Percentiles rank a stretch among this genome's conserved stretches.
phyloP scores from a whole-genome alignment of 2,113 vertebrate species.

The Dipodomys merriami region DNA sequence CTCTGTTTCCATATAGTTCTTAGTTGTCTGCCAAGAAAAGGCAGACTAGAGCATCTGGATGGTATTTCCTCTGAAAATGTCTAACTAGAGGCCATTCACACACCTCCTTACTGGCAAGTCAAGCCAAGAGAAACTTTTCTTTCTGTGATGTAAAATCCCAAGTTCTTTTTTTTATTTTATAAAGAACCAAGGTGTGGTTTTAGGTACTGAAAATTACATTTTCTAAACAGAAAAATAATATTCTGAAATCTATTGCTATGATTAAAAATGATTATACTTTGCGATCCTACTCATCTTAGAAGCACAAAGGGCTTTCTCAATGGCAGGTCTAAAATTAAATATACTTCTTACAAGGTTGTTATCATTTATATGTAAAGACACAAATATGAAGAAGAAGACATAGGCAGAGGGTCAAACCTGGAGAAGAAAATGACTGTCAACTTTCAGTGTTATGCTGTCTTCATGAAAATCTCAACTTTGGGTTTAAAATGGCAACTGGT shows the following conservation, averaged over 20 bases:
- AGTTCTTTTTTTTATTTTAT: conserved; percentile 61
- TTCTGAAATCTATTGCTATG: conserved; percentile 37
- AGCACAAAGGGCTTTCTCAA: conserved; percentile 50
- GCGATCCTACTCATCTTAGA: conserved; percentile 46
- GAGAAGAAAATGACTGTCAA: conserved; percentile 49
- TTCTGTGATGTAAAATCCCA: conserved; percentile 74
- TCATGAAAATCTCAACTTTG: conserved; percentile 60
- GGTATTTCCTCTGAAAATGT: conserved; percentile 87
- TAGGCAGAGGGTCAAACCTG: conserved; percentile 22
- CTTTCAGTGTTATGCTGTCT: conserved; percentile 52
- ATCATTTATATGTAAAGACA: conserved; percentile 62
- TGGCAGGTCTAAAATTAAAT: conserved; percentile 42
- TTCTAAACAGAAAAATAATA: conserved; percentile 52
- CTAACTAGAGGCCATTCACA: conserved; percentile 84
- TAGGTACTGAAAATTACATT: conserved; percentile 55
- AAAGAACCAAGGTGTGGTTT: conserved; percentile 76
- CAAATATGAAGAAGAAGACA: conserved; percentile 40
- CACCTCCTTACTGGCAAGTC: conserved; percentile 85
- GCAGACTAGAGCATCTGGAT: conserved; percentile 88
- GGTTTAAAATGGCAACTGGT: conserved; percentile 62
- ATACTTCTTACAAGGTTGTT: neutral
- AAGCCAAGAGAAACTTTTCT: conserved; percentile 82
- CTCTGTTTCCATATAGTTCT: conserved; percentile 49
- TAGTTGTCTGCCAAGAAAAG: conserved; percentile 84
- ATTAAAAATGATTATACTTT: conserved; percentile 42